Base-by-base conservation (phyloP, 1,140 invertebrate genomes). In the Temnothorax nylanderi region DNA sequence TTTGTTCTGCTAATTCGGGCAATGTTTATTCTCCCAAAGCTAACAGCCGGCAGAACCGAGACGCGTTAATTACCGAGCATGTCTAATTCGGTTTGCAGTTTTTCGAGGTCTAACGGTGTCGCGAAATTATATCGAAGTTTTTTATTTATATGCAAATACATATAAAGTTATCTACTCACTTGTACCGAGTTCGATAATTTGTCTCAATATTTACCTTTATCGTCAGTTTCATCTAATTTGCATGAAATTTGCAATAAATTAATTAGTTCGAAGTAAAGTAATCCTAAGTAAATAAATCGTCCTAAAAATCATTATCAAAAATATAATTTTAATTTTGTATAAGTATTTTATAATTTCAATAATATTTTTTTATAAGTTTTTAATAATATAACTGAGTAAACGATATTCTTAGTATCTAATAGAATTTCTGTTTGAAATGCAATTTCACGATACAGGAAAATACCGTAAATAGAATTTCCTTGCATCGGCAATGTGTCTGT, bases 11-110 rank as follows among this genome's bases (percentile, higher is more conserved):
- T 90, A 90, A 91, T 88, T 92, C 85, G 65, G 44, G 26, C 49
- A 62, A 87, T 91, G 90, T 91, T 92, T 92, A 92, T 92, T 89
- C 62, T 74, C 58, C 82, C 69, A 87, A 85, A 88, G 81, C 71
- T 82, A 92, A 92, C 84, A 87, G 81, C 71, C 44, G 60, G 76
- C 7, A 67, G 56, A 47, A 37, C 16, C 5, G 13, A 86, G 69
- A 67, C 67, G 91, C 86, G 88, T 91, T 92, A 89, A 91, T 92
- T 90, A 92, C 85, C 26, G 44, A 85, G 26, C 77, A 78, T 47
- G 72, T 77, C 80, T 92, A 92, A 92, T 92, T 87, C 88, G 88
- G 86, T 92, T 91, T 88, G 62, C 54, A 92, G 87, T 88, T 92
- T 90, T 92, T 91, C 64, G 74, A 21, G 32, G 18, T 54, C 49